Percentiles rank a stretch among this genome's conserved stretches.
These are phyloP conservation scores for Brachionus koreanus DNA, from an alignment of 1,140 invertebrate species.

Conservation along the genomic window DNA sequence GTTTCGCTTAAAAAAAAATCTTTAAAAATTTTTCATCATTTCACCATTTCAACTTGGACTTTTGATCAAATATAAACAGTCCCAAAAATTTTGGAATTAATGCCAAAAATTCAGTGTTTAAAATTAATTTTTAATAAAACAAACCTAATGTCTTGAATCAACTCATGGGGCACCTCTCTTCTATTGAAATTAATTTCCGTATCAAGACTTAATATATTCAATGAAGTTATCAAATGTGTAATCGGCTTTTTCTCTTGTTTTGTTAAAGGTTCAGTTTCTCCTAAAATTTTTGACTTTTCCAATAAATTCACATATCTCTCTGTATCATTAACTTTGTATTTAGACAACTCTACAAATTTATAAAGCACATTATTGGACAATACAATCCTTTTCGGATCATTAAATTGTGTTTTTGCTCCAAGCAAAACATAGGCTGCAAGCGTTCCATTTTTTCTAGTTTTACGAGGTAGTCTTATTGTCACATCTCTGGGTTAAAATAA, in stretches of 20 bases:
- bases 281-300: slow-evolving; percentile 28
- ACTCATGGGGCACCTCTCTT: slow-evolving; percentile 6
- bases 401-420: neutral
- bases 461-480: neutral
- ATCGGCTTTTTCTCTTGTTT: slow-evolving; percentile 23
- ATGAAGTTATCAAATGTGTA: slow-evolving; percentile 11
- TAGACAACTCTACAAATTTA: neutral
- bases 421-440: neutral
- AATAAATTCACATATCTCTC: slow-evolving; percentile 10
- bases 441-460: slow-evolving; percentile 15
- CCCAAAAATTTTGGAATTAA: too few species aligned
- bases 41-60: too few species aligned
- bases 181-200: slow-evolving; percentile 26
- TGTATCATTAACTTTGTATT: neutral
- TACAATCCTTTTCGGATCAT: neutral
- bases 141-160: neutral
- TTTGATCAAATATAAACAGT: too few species aligned
- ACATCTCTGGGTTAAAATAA: neutral
- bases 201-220: neutral
- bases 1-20: too few species aligned
- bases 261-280: neutral
- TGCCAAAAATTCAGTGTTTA: too few species aligned
- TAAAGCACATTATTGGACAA: neutral
- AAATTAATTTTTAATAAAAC: neutral
- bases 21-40: too few species aligned